Evolutionary conservation across 2,797 vertebrate species (phyloP).

Genomic region (Pangasius larnaudii): DNA sequence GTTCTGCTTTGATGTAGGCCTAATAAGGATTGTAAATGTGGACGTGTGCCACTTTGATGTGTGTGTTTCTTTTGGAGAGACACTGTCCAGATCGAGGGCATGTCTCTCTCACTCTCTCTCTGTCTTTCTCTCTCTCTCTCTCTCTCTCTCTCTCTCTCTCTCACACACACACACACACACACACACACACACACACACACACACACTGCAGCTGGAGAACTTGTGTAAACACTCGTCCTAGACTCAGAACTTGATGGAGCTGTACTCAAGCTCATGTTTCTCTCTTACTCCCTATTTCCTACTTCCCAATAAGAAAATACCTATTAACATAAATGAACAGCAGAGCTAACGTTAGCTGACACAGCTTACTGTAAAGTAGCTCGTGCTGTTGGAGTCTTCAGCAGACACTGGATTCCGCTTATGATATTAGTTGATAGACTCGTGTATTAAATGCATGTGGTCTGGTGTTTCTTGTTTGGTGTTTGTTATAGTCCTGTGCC

Average conservation of each 20-base stretch:
- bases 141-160: background rate
- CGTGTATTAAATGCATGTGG: background rate
- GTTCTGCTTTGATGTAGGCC: slow-evolving; percentile 29
- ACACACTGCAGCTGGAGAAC: background rate
- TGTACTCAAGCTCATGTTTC: background rate
- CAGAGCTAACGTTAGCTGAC: background rate
- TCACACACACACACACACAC: background rate
- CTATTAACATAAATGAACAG: background rate
- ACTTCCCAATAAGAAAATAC: background rate
- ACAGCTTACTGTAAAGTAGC: background rate
- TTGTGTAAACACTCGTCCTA: background rate
- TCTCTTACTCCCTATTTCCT: background rate
- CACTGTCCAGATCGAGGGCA: background rate
- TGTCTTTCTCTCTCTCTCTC: background rate
- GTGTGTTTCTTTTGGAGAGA: slow-evolving; percentile 6
- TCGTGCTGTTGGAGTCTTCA: background rate
- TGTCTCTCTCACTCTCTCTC: background rate
- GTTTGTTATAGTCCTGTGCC: background rate
- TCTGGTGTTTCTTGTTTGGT: background rate
- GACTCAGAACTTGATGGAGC: background rate
- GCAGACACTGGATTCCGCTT: background rate
- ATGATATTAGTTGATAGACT: background rate
- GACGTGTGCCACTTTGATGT: background rate
- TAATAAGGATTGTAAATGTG: slow-evolving; percentile 30
- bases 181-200: slow-evolving; percentile 7